Percentiles rank a stretch among this genome's conserved stretches.
Conservation (phyloP, 2,113 vertebrate genomes). For the Charina bottae region DNA sequence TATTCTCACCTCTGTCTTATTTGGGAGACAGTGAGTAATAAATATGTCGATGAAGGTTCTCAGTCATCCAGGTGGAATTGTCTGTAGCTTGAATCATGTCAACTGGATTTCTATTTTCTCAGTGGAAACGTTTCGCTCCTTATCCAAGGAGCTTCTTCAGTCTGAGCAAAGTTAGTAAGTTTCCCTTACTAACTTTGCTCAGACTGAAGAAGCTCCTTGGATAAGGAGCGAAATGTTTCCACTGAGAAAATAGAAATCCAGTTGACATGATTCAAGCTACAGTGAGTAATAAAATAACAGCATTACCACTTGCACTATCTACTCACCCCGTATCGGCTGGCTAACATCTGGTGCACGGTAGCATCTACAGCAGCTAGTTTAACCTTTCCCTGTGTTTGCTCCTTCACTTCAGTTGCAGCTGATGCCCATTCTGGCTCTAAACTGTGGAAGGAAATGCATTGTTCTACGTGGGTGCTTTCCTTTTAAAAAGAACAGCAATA, state of each 20-base stretch:
- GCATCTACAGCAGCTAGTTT: slow-evolving; percentile 92
- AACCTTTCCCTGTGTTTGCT: slow-evolving; percentile 93
- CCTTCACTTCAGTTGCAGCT: slow-evolving; percentile 88
- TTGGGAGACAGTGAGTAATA: neutral
- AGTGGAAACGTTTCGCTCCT: too few species aligned
- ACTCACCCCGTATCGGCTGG: slow-evolving; percentile 88
- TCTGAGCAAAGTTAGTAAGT: too few species aligned
- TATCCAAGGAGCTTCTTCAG: too few species aligned
- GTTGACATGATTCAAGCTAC: too few species aligned
- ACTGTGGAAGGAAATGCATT: slow-evolving; percentile 65
- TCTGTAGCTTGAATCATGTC: too few species aligned
- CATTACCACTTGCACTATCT: neutral
- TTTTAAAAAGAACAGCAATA: neutral
- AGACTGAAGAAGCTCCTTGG: too few species aligned
- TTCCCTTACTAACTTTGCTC: too few species aligned
- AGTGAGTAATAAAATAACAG: neutral
- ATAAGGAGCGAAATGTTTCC: too few species aligned
- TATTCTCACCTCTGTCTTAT: neutral
- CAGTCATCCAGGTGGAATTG: too few species aligned
- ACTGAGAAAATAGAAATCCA: too few species aligned
- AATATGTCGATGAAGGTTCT: too few species aligned
- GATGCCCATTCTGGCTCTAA: slow-evolving; percentile 95
- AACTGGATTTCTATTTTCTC: too few species aligned
- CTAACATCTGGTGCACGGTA: slow-evolving; percentile 85
- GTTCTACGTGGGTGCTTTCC: neutral